Evolutionary conservation across 2,888 invertebrate species (phyloP).

Genomic region (Caenorhabditis becei): DNA sequence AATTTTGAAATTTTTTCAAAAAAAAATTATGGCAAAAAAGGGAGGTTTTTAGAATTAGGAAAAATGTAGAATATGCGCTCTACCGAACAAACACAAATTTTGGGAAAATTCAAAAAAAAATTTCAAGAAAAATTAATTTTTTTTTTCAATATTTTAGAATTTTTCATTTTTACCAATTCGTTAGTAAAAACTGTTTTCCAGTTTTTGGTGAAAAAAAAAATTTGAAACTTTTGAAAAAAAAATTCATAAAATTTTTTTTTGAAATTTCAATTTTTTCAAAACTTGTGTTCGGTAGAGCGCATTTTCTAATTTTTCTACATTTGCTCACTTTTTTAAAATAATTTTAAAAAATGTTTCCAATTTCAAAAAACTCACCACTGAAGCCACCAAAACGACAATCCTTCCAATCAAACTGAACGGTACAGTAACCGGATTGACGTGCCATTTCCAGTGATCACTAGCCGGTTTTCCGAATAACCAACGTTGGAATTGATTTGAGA

Average conservation of each 20-base stretch:
- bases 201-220: too few relatives aligned
- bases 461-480: constrained; percentile 23
- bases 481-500: constrained; percentile 21
- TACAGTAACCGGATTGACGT: constrained; percentile 60
- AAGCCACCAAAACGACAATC: constrained; percentile 29
- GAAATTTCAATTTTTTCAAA: too few relatives aligned
- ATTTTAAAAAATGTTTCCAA: too few relatives aligned
- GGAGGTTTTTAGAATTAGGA: too few relatives aligned
- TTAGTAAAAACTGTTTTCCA: too few relatives aligned
- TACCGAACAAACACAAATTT: background rate
- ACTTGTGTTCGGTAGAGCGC: too few relatives aligned
- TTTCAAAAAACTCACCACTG: constrained; percentile 45
- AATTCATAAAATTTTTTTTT: background rate
- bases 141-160: background rate
- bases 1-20: too few relatives aligned
- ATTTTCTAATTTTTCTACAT: too few relatives aligned
- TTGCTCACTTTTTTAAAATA: too few relatives aligned
- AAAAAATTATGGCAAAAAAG: too few relatives aligned
- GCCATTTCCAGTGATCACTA: constrained; percentile 53
- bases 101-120: background rate
- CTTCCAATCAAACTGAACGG: constrained; percentile 51
- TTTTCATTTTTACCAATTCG: background rate
- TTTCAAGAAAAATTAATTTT: background rate
- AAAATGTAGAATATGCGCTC: too few relatives aligned
- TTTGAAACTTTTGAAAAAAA: too few relatives aligned